These are phyloP conservation scores for Opisthocomus hoazin DNA, from an alignment of 2,113 vertebrate genomes.

Conservation along the genomic window DNA sequence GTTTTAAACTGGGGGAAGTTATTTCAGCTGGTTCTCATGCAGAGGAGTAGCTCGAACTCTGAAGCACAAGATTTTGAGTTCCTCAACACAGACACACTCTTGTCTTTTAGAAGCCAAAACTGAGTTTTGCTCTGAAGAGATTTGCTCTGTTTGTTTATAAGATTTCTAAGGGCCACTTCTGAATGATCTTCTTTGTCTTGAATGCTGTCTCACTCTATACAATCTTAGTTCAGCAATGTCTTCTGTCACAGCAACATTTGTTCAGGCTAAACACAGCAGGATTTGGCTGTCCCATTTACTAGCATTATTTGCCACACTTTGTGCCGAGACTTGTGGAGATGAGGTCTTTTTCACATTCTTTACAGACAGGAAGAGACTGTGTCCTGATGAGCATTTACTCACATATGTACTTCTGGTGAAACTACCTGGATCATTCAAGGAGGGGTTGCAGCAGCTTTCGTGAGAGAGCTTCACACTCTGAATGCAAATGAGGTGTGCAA, in stretches of 20 bases:
- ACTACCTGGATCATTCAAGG: background rate
- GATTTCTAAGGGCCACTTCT: background rate
- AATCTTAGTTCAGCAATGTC: background rate
- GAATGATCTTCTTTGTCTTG: background rate
- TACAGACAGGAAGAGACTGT: background rate
- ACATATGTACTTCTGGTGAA: background rate
- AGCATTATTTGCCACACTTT: background rate
- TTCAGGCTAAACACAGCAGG: background rate
- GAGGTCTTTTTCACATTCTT: background rate
- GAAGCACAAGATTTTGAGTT: background rate
- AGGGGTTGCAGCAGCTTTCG: background rate
- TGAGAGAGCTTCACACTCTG: background rate
- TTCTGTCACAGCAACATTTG: background rate
- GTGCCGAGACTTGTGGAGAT: accelerated
- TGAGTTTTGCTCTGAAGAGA: background rate
- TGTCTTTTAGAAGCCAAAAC: background rate
- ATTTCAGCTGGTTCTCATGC: background rate
- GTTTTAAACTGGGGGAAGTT: background rate
- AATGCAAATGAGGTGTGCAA: background rate
- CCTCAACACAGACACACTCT: background rate
- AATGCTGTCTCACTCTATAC: background rate
- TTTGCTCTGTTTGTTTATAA: background rate
- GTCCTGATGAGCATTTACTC: background rate
- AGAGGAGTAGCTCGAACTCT: background rate
- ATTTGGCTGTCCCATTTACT: background rate